Conservation (phyloP, 2,888 invertebrate genomes). For the Julus scanicus region DNA sequence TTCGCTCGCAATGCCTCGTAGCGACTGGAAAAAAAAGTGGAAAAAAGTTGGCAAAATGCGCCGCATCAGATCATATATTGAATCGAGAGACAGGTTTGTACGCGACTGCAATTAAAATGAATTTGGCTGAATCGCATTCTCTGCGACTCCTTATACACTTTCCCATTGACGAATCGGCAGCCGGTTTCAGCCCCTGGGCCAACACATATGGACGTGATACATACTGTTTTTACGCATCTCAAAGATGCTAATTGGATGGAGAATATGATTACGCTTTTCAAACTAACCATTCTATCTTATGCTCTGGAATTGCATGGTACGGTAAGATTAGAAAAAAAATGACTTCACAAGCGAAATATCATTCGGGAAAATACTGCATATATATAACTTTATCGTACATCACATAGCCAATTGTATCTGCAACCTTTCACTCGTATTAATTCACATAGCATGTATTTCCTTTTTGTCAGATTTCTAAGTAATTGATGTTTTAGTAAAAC, state of each 20-base stretch:
- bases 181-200: constrained; percentile 10
- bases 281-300: too few species aligned
- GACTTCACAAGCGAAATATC: too few species aligned
- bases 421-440: too few species aligned
- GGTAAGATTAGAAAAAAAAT: too few species aligned
- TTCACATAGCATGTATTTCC: too few species aligned
- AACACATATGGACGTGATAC: background rate
- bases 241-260: background rate
- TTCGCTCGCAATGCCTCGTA: background rate
- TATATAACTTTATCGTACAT: too few species aligned
- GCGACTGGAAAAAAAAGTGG: background rate
- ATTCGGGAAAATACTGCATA: too few species aligned
- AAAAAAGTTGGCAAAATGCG: background rate
- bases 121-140: background rate
- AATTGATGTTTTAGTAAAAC: too few species aligned
- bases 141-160: background rate
- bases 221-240: background rate
- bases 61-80: constrained; percentile 11
- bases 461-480: too few species aligned
- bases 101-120: constrained; percentile 24
- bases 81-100: constrained; percentile 10
- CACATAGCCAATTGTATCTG: too few species aligned
- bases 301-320: too few species aligned
- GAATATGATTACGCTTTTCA: too few species aligned
- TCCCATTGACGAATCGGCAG: background rate